Evolutionary conservation across 1,140 invertebrate genomes (phyloP).

Genomic region (Zaprionus africanus): DNA sequence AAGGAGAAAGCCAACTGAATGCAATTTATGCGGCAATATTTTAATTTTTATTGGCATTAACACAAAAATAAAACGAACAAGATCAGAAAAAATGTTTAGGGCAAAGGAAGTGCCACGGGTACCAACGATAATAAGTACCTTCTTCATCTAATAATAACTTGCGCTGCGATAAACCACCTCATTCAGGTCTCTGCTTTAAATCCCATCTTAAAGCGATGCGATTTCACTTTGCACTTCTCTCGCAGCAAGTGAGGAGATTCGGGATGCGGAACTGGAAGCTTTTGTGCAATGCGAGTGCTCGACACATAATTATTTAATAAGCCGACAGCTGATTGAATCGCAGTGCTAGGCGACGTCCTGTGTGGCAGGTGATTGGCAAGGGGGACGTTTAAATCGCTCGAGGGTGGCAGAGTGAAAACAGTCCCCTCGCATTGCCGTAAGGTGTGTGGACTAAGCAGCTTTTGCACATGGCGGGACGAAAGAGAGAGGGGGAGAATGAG

Average conservation of each 20-base stretch:
- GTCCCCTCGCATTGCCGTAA: constrained; percentile 24
- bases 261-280: constrained; percentile 2
- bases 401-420: not conserved
- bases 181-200: not conserved
- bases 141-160: too few relatives aligned
- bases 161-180: too few relatives aligned
- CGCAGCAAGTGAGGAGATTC: not conserved
- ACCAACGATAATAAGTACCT: too few relatives aligned
- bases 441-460: constrained; percentile 66
- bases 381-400: not conserved
- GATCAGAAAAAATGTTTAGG: not conserved
- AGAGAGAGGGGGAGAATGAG: not conserved
- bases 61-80: not conserved
- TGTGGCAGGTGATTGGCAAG: not conserved
- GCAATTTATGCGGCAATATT: not conserved
- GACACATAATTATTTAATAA: constrained; percentile 78
- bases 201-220: not conserved
- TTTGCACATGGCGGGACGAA: constrained; percentile 25
- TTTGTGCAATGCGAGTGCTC: constrained; percentile 43
- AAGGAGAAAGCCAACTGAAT: not conserved
- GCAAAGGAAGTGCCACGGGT: too few relatives aligned
- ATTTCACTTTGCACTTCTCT: not conserved
- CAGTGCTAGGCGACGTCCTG: not conserved
- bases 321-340: constrained; percentile 76
- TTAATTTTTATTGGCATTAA: not conserved